Conservation (phyloP, 2,113 vertebrate genomes). For the Mesembrinibis cayennensis region DNA sequence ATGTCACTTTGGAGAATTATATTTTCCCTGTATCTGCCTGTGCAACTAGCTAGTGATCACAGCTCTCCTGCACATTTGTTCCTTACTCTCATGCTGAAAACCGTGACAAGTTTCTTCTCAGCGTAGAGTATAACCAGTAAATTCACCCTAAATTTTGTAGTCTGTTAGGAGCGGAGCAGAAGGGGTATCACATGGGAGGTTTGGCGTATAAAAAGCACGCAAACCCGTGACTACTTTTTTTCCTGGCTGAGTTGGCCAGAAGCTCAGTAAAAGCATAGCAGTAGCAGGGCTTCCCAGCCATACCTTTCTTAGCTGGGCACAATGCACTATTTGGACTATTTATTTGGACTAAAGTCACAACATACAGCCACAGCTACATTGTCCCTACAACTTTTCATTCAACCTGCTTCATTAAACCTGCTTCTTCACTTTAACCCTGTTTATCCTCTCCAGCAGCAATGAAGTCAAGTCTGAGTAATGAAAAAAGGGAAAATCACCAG, state of each 20-base stretch:
- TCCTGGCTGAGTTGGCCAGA: background rate
- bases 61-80: rapidly evolving
- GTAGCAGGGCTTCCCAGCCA: background rate
- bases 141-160: background rate
- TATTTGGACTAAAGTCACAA: too few relatives aligned
- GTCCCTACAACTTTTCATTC: background rate
- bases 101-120: rapidly evolving
- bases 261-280: background rate
- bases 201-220: background rate
- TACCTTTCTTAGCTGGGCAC: background rate
- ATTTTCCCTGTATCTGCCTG: background rate
- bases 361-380: background rate
- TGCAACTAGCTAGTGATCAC: rapidly evolving
- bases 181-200: too few relatives aligned
- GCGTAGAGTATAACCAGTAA: rapidly evolving
- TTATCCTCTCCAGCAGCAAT: background rate
- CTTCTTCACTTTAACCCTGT: background rate
- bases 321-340: rapidly evolving
- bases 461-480: background rate
- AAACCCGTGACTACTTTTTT: background rate
- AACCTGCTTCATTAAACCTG: background rate
- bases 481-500: background rate
- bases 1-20: rapidly evolving
- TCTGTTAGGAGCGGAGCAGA: background rate
- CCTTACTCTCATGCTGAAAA: background rate